A percentile compares a stretch with the other conserved stretches of the same genome.
These are phyloP conservation scores for Drosophila biarmipes DNA, from an alignment of 1,140 invertebrate species.

Conservation along the genomic window DNA sequence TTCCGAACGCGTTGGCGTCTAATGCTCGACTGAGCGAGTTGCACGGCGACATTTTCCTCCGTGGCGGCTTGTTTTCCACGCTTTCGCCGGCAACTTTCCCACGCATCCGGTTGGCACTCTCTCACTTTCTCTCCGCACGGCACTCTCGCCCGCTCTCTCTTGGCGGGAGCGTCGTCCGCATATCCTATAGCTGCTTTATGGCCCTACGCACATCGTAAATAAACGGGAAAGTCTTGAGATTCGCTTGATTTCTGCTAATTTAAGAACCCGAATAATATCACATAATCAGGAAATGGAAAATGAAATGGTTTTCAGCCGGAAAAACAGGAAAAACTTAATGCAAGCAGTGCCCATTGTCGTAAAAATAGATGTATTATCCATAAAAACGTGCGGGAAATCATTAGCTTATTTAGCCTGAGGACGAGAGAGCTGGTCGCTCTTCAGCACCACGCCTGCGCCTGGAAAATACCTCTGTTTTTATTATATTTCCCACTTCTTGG, in stretches of 20 bases:
- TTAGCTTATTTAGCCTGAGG: not conserved
- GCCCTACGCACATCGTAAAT: conserved; percentile 34
- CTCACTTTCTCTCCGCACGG: not conserved
- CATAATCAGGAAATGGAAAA: not conserved
- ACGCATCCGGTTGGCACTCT: conserved; percentile 47
- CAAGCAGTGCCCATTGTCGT: not conserved
- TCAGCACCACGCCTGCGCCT: conserved; percentile 36
- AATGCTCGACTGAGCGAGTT: conserved; percentile 76
- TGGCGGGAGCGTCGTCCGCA: conserved; percentile 3
- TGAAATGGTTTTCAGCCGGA: not conserved
- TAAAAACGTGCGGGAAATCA: conserved; percentile 20
- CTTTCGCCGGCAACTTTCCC: conserved; percentile 70
- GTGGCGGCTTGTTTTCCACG: conserved; percentile 46
- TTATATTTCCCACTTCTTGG: not conserved
- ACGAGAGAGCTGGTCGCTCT: conserved; percentile 32
- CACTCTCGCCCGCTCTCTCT: not conserved
- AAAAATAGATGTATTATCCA: not conserved
- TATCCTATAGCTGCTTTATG: conserved; percentile 27
- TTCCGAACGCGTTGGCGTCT: conserved; percentile 74
- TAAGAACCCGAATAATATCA: conserved; percentile 17
- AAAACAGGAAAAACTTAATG: not conserved
- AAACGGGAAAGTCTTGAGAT: conserved; percentile 15
- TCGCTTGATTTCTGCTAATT: conserved; percentile 37
- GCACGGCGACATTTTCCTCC: conserved; percentile 42
- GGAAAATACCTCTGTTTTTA: conserved; percentile 21